Conservation (phyloP, 2,797 vertebrate genomes). For the Xenops minutus region DNA sequence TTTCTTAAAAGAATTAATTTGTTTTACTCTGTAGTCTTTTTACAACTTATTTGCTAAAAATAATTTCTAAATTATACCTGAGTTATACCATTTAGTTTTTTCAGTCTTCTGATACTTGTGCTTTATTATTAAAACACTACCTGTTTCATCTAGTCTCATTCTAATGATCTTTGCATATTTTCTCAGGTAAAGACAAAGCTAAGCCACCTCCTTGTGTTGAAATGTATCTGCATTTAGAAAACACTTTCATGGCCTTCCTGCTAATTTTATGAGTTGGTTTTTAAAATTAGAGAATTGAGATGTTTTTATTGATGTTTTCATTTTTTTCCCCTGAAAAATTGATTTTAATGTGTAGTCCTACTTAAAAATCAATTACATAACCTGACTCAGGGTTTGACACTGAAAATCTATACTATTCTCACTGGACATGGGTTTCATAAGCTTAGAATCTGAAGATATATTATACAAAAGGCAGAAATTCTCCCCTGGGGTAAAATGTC, state of each 20-base stretch:
- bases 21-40: not conserved
- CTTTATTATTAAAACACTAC: not conserved
- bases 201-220: not conserved
- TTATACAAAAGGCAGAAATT: slow-evolving; percentile 16
- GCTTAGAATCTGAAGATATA: not conserved
- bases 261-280: not conserved
- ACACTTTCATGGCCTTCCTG: not conserved
- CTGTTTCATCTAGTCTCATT: not conserved
- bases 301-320: slow-evolving; percentile 33
- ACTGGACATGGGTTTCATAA: not conserved
- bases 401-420: slow-evolving; percentile 25
- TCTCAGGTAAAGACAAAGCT: not conserved
- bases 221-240: not conserved
- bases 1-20: not conserved
- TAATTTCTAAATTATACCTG: not conserved
- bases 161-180: not conserved
- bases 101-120: not conserved
- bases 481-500: not conserved
- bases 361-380: slow-evolving; percentile 54
- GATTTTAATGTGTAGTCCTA: slow-evolving; percentile 25
- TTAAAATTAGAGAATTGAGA: slow-evolving; percentile 20
- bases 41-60: not conserved
- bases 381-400: slow-evolving; percentile 5
- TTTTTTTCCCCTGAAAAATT: slow-evolving; percentile 15
- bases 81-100: not conserved